These are phyloP conservation scores for Aphrocallistes beatrix DNA, from an alignment of 37 sponge, comb jelly and placozoan genomes.

Conservation along the genomic window DNA sequence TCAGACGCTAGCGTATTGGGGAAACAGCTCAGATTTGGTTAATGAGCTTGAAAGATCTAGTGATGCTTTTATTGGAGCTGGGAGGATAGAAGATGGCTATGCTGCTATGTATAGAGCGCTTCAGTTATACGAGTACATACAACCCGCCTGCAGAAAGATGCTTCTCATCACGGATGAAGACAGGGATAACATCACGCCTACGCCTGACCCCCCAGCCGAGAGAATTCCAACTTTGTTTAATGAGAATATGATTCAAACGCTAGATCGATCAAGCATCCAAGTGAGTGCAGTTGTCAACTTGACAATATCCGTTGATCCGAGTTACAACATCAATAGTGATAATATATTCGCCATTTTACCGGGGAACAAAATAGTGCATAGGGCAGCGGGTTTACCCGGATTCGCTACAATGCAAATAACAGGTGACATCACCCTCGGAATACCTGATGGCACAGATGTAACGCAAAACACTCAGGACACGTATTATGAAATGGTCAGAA, in stretches of 20 bases:
- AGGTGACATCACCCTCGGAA: not conserved
- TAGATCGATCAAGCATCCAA: not conserved
- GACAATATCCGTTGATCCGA: not conserved
- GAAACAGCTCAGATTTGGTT: not conserved
- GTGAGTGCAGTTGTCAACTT: not conserved
- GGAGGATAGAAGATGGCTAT: slow-evolving; percentile 13
- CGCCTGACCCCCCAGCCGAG: not conserved
- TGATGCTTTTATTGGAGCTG: not conserved
- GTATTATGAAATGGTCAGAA: not conserved
- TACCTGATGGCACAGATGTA: not conserved
- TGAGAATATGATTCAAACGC: not conserved
- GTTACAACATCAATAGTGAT: not conserved
- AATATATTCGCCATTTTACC: not conserved
- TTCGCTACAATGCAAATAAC: not conserved
- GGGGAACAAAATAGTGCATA: not conserved
- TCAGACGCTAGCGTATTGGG: not conserved
- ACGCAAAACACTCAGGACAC: slow-evolving; percentile 4
- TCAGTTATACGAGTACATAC: not conserved
- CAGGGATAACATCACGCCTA: not conserved
- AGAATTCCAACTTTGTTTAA: not conserved
- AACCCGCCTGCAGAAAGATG: not conserved
- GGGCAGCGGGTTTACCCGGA: not conserved
- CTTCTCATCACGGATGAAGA: not conserved
- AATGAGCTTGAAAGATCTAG: not conserved
- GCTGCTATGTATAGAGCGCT: slow-evolving; percentile 7